These are phyloP conservation scores for Drosophila borealis DNA, from an alignment of 2,888 invertebrate genomes.

Conservation along the genomic window DNA sequence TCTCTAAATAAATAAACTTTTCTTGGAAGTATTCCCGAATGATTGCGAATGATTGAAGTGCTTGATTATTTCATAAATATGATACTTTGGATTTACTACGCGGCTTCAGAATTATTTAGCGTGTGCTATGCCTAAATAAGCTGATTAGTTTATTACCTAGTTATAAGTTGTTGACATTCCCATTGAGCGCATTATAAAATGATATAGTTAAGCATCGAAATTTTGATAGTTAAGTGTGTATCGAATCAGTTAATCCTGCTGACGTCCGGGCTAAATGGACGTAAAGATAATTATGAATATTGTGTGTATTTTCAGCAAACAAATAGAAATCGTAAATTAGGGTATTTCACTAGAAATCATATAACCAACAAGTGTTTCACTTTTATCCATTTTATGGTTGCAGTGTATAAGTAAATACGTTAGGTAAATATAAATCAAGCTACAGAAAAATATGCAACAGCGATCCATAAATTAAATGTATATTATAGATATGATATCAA, in stretches of 20 bases:
- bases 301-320: conserved; percentile 4
- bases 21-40: too few species aligned
- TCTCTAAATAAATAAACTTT: too few species aligned
- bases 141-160: too few species aligned
- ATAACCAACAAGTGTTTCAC: background rate
- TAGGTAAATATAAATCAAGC: conserved; percentile 20
- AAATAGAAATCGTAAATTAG: conserved; percentile 1
- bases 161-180: too few species aligned
- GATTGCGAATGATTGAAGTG: too few species aligned
- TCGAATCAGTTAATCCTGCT: conserved; percentile 1
- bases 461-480: conserved; percentile 29
- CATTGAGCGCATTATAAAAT: too few species aligned
- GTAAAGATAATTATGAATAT: conserved; percentile 2
- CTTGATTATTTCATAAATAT: too few species aligned
- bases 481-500: conserved; percentile 24
- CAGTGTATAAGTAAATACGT: background rate
- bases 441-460: conserved; percentile 3
- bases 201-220: background rate
- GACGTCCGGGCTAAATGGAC: conserved; percentile 12
- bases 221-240: conserved; percentile 1
- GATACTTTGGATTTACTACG: too few species aligned
- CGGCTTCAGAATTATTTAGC: too few species aligned
- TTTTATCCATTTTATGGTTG: background rate
- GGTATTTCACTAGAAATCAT: conserved; percentile 7
- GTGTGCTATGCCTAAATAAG: too few species aligned